Evolutionary conservation across 2,113 vertebrate genomes (phyloP).

Genomic region (Dunckerocampus dactyliophorus): DNA sequence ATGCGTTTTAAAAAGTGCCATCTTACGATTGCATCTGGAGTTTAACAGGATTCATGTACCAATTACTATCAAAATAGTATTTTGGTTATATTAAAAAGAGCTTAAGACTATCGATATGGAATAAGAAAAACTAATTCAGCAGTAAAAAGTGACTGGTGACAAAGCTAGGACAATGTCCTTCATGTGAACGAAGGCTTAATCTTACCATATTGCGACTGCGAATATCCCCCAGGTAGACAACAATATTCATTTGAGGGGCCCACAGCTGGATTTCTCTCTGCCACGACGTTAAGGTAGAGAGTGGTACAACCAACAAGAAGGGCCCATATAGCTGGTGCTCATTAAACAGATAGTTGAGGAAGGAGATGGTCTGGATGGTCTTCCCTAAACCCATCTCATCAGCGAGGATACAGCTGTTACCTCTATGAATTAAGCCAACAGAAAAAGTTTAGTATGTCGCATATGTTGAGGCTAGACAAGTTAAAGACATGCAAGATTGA

Average conservation of each 20-base stretch:
- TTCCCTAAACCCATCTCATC: constrained; percentile 99
- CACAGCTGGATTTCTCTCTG: constrained; percentile 94
- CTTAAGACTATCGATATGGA: background rate
- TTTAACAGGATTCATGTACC: background rate
- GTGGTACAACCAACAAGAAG: constrained; percentile 91
- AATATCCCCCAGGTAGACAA: constrained; percentile 95
- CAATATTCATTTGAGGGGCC: constrained; percentile 94
- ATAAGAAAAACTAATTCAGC: background rate
- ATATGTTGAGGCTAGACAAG: background rate
- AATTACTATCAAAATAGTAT: too few species aligned
- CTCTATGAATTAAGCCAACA: constrained; percentile 64
- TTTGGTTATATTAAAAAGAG: too few species aligned
- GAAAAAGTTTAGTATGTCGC: background rate
- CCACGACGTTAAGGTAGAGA: constrained; percentile 97
- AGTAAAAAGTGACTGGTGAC: background rate
- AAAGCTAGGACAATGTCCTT: background rate
- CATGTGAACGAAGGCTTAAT: background rate
- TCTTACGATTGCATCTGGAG: background rate
- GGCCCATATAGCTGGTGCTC: constrained; percentile 94
- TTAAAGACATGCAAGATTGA: background rate
- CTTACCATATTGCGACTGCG: constrained; percentile 95
- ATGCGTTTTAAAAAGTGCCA: background rate
- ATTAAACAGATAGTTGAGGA: constrained; percentile 91
- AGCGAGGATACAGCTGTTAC: constrained; percentile 95
- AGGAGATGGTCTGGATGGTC: constrained; percentile 97